These are phyloP conservation scores for Melinopterus prodromus DNA, from an alignment of 2,888 invertebrate species.

Conservation along the genomic window DNA sequence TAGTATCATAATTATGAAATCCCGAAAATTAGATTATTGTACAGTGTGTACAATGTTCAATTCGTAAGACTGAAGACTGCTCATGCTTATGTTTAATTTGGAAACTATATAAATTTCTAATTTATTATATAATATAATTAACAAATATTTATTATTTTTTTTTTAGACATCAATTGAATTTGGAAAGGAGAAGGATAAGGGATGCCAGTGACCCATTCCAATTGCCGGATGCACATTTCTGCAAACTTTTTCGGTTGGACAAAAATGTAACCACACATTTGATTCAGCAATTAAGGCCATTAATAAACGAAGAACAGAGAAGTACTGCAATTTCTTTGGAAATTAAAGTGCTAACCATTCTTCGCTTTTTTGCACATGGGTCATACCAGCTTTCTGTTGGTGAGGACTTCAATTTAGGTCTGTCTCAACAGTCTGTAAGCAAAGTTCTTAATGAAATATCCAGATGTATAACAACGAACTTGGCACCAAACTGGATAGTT, in stretches of 20 bases:
- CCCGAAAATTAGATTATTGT: too few relatives aligned
- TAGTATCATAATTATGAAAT: too few relatives aligned
- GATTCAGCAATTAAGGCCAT: neutral
- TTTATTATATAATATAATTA: too few relatives aligned
- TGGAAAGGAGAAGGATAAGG: constrained; percentile 16
- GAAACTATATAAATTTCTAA: too few relatives aligned
- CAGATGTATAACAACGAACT: neutral
- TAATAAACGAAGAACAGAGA: neutral
- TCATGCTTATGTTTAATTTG: too few relatives aligned
- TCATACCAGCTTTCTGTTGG: constrained; percentile 25
- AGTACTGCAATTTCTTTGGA: constrained; percentile 14
- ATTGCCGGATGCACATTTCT: neutral
- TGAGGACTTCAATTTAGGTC: constrained; percentile 10
- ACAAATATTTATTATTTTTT: too few relatives aligned
- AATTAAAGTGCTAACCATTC: constrained; percentile 20
- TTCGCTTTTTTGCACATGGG: constrained; percentile 27
- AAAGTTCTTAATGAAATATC: constrained; percentile 14
- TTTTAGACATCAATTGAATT: too few relatives aligned
- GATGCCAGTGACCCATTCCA: constrained; percentile 4
- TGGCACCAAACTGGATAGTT: neutral
- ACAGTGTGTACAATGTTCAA: too few relatives aligned
- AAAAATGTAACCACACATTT: neutral
- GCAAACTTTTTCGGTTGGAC: too few relatives aligned
- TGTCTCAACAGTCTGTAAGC: constrained; percentile 22
- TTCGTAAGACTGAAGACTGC: too few relatives aligned